Evolutionary conservation across 2,888 invertebrate species (phyloP), one percentile per base, ranked within the genome.

Genomic region (Dynastes hyllus): DNA sequence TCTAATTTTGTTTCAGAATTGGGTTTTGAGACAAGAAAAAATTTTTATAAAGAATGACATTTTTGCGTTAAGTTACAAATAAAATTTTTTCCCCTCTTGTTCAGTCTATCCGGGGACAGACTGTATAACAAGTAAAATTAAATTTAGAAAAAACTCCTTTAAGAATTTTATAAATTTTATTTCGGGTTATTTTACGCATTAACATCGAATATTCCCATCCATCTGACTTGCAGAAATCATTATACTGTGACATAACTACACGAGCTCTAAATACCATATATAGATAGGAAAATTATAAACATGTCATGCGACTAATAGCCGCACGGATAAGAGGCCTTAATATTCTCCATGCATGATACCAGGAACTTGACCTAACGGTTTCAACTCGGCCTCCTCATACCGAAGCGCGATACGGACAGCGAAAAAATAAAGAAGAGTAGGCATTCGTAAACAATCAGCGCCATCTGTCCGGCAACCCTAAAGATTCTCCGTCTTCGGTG

Each of bases 391-490:
- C 55, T 55, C 55, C n/a, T 55, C 55, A 4, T 55, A 55, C 55
- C 55, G 11, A 55, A 13, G n/a, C n/a, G n/a, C 16, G 13, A 55
- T 53, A 8, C 55, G 16, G 8, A 22, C 22, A 16, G 55, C 45
- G 55, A 55, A 55, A 22, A 55, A 55, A 55, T 55, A 22, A 55
- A 55, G 45, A 45, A 45, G 8, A 45, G 37, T 5, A 53, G 55
- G 55, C 55, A 1, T 53, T 55, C 37, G 16, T n/a, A 37, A 37
- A 71, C 71, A 37, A 16, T 55, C 55, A 53, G 9, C 71, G 71
- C 55, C 71, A 71, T 73, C 73, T 73, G 73, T 61, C 27, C 11
- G 73, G 22, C 27, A 61, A 37, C 73, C 61, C 58, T 73, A 61
- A 73, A 73, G 58, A 73, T 61, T 27, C 61, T 11, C 22, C 37